These are phyloP conservation scores for Euglossa dilemma DNA, from an alignment of 1,140 invertebrate genomes.

Conservation along the genomic window DNA sequence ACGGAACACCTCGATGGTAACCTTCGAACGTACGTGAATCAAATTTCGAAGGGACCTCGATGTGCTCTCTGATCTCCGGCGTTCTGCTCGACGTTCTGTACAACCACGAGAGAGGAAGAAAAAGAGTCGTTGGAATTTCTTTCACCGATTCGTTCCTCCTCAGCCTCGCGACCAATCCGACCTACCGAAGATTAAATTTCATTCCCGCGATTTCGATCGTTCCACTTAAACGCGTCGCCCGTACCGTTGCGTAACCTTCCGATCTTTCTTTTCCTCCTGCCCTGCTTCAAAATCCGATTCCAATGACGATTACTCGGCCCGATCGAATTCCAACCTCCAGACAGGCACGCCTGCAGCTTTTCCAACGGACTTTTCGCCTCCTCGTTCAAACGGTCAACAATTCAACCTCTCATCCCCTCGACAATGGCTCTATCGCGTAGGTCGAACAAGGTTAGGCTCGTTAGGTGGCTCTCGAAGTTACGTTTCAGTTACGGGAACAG, in stretches of 20 bases:
- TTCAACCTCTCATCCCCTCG: background rate
- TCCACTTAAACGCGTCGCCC: background rate
- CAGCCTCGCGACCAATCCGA: background rate
- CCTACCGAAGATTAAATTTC: background rate
- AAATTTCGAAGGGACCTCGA: conserved; percentile 7
- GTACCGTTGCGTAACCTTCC: background rate
- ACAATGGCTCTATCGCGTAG: too few species aligned
- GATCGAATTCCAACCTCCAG: background rate
- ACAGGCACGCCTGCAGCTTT: too few species aligned
- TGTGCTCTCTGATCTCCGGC: background rate
- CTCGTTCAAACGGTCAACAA: background rate
- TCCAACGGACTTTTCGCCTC: too few species aligned
- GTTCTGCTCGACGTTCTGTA: too few species aligned
- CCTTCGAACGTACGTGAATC: conserved; percentile 18
- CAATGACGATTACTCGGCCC: too few species aligned
- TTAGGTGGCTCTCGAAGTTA: conserved; percentile 17
- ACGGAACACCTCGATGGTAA: background rate
- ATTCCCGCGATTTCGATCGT: background rate
- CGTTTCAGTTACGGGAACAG: background rate
- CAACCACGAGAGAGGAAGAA: background rate
- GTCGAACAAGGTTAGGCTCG: background rate
- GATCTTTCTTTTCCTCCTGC: background rate
- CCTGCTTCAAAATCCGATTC: background rate
- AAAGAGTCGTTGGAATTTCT: background rate
- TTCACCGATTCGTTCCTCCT: background rate